Evolutionary conservation across 92 coral and sea anemone species (phyloP).

Genomic region (Isaurus tuberculatus): DNA sequence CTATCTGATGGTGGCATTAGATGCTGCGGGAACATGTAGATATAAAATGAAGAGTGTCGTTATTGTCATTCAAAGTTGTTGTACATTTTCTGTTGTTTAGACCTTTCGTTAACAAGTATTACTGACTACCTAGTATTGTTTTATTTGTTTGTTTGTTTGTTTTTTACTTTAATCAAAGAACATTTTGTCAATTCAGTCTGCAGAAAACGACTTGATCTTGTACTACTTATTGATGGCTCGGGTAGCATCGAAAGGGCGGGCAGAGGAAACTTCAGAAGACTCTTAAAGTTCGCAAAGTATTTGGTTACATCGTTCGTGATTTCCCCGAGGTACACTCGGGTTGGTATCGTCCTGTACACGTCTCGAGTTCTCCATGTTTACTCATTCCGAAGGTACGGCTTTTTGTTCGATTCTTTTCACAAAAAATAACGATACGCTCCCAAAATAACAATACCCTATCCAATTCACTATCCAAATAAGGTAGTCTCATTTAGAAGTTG

Average conservation of each 20-base stretch:
- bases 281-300: conserved; percentile 64
- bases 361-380: conserved; percentile 48
- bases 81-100: too few species aligned
- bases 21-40: too few species aligned
- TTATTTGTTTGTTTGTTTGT: neutral
- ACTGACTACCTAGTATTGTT: neutral
- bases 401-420: neutral
- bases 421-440: neutral
- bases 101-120: neutral
- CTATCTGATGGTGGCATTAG: too few species aligned
- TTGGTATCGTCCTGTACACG: conserved; percentile 74
- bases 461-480: too few species aligned
- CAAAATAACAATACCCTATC: too few species aligned
- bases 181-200: conserved; percentile 56
- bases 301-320: conserved; percentile 73
- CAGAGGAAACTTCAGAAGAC: conserved; percentile 64
- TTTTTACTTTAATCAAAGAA: neutral
- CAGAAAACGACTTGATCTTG: conserved; percentile 78
- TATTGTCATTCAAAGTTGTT: too few species aligned
- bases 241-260: conserved; percentile 61
- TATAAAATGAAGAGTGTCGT: too few species aligned
- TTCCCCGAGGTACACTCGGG: conserved; percentile 71
- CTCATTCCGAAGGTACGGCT: conserved; percentile 45
- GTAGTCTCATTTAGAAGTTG: too few species aligned
- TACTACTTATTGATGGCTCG: conserved; percentile 75